Evolutionary conservation across 2,888 invertebrate species (phyloP).

Genomic region (Thereva unica): DNA sequence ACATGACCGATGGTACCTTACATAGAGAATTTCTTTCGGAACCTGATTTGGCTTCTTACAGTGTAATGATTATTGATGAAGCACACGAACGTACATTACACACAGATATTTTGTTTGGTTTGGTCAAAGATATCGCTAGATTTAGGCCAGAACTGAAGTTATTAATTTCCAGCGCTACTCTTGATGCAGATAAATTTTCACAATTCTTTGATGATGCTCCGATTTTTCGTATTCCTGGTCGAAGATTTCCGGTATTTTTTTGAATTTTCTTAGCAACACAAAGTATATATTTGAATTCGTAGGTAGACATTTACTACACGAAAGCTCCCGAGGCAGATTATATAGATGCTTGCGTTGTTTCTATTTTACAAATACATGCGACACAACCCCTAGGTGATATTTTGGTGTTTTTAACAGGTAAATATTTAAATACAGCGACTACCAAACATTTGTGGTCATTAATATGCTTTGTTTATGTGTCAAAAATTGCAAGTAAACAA

Average conservation of each 20-base stretch:
- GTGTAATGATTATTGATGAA: conserved; percentile 99
- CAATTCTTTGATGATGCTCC: conserved; percentile 98
- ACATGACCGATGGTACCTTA: conserved; percentile 99
- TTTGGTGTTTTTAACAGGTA: conserved; percentile 91
- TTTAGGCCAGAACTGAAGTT: conserved; percentile 93
- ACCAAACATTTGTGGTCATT: too few species aligned
- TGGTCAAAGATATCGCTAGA: conserved; percentile 93
- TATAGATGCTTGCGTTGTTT: conserved; percentile 96
- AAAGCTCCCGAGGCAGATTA: conserved; percentile 99
- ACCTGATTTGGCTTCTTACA: conserved; percentile 93
- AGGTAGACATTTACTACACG: conserved; percentile 94
- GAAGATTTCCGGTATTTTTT: conserved; percentile 78
- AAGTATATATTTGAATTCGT: not conserved
- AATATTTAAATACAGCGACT: not conserved
- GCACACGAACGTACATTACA: conserved; percentile 98
- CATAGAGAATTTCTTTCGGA: conserved; percentile 96
- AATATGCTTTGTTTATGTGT: too few species aligned
- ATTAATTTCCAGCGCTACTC: conserved; percentile 95
- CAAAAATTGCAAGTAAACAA: too few species aligned
- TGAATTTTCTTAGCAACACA: conserved; percentile 7
- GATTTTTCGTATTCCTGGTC: conserved; percentile 96
- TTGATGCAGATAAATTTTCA: conserved; percentile 98
- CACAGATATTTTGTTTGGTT: conserved; percentile 96
- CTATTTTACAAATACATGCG: conserved; percentile 96
- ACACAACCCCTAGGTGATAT: conserved; percentile 96